Evolutionary conservation across 1,140 invertebrate genomes (phyloP).

Genomic region (Drosophila auraria): DNA sequence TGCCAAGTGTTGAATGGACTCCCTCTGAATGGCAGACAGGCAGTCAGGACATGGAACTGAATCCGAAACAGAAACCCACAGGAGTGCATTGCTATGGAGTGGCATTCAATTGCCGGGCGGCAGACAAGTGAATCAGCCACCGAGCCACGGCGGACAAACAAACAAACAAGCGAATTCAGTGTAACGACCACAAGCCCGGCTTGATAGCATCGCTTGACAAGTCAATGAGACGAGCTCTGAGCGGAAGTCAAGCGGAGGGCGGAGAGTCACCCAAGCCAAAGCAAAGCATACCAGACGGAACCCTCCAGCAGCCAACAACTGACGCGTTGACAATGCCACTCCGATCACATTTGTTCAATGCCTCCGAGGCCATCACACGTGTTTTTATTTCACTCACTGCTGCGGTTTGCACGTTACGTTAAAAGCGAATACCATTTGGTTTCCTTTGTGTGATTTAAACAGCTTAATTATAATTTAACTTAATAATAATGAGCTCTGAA

Average conservation of each 20-base stretch:
- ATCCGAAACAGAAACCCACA: constrained; percentile 5
- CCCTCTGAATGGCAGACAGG: constrained; percentile 19
- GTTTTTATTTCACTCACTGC: constrained; percentile 15
- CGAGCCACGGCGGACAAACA: constrained; percentile 35
- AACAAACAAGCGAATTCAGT: constrained; percentile 42
- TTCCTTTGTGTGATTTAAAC: not conserved
- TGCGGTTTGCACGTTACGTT: not conserved
- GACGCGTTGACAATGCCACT: constrained; percentile 26
- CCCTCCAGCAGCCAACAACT: constrained; percentile 17
- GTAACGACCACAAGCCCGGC: constrained; percentile 51
- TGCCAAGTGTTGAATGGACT: constrained; percentile 65
- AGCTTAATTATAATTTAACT: too few species aligned
- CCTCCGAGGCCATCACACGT: constrained; percentile 15
- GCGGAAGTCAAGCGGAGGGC: constrained; percentile 21
- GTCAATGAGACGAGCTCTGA: constrained; percentile 50
- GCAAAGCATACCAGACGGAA: constrained; percentile 7
- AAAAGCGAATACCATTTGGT: not conserved
- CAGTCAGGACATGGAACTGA: constrained; percentile 13
- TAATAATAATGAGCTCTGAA: too few species aligned
- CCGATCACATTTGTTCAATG: constrained; percentile 42
- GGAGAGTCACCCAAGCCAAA: not conserved
- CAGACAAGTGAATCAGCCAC: constrained; percentile 51
- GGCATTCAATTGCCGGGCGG: constrained; percentile 49
- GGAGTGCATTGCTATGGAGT: constrained; percentile 33
- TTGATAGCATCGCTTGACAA: constrained; percentile 58